Conservation (phyloP, 1,140 invertebrate species). For the Nymphalis io region DNA sequence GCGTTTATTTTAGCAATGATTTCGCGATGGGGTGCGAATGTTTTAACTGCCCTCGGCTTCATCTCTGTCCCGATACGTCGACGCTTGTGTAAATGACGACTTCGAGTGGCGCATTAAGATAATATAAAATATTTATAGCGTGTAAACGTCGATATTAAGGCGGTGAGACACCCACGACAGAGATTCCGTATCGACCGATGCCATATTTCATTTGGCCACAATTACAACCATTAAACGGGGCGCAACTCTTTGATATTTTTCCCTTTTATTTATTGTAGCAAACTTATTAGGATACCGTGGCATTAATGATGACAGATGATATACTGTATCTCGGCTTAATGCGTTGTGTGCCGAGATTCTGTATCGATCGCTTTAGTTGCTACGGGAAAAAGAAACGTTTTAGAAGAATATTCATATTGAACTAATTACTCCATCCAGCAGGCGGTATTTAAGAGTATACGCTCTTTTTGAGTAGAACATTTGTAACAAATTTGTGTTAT, state of each 20-base stretch:
- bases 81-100: constrained; percentile 58
- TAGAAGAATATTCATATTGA: constrained; percentile 53
- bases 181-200: constrained; percentile 57
- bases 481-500: no score
- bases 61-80: constrained; percentile 16
- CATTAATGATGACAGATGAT: constrained; percentile 80
- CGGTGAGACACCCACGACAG: constrained; percentile 72
- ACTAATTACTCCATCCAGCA: background rate
- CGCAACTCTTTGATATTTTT: constrained; percentile 75
- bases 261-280: constrained; percentile 76
- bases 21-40: constrained; percentile 54
- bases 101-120: constrained; percentile 62
- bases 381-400: constrained; percentile 51
- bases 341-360: constrained; percentile 60
- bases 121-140: constrained; percentile 77
- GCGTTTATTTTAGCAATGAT: constrained; percentile 44
- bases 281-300: constrained; percentile 78
- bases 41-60: constrained; percentile 44
- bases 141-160: constrained; percentile 75
- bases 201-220: constrained; percentile 77
- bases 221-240: constrained; percentile 77
- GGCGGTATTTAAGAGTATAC: no score
- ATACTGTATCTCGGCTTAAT: constrained; percentile 68
- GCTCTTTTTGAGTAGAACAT: no score
- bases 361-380: constrained; percentile 54